Evolutionary conservation across 2,797 vertebrate species (phyloP).

Genomic region (Naso thynnoides): DNA sequence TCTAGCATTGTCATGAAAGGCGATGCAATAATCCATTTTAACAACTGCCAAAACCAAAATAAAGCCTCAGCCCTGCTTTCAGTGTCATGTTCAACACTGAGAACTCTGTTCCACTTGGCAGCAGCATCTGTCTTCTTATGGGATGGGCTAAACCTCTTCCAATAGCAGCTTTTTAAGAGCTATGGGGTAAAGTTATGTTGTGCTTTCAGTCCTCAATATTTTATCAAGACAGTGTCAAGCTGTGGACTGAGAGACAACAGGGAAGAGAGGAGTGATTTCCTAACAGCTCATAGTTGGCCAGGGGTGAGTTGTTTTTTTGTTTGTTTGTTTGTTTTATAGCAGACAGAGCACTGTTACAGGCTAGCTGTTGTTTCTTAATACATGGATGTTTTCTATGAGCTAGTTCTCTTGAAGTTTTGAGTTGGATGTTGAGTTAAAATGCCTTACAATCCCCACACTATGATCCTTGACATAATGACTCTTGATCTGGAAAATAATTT

Average conservation of each 20-base stretch:
- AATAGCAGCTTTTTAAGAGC: constrained; percentile 38
- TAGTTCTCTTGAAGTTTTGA: not conserved
- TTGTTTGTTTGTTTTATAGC: no score
- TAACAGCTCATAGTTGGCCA: constrained; percentile 31
- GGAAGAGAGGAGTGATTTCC: constrained; percentile 49
- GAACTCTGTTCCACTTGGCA: constrained; percentile 56
- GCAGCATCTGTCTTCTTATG: constrained; percentile 41
- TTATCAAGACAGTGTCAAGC: constrained; percentile 23
- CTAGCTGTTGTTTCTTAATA: not conserved
- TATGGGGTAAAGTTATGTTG: not conserved
- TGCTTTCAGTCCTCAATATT: constrained; percentile 25
- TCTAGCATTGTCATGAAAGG: not conserved
- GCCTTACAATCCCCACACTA: not conserved
- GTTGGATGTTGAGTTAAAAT: not conserved
- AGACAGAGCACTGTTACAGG: not conserved
- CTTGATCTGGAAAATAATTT: not conserved
- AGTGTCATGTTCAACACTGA: constrained; percentile 14
- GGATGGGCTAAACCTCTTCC: constrained; percentile 63
- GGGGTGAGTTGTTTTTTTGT: constrained; percentile 54
- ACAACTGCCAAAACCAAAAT: not conserved
- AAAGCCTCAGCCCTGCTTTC: not conserved
- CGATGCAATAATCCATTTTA: not conserved
- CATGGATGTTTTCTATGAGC: not conserved
- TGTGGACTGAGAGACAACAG: constrained; percentile 24
- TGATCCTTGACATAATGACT: not conserved